Evolutionary conservation across 2,797 vertebrate species (phyloP).

Genomic region (Carduelis carduelis): DNA sequence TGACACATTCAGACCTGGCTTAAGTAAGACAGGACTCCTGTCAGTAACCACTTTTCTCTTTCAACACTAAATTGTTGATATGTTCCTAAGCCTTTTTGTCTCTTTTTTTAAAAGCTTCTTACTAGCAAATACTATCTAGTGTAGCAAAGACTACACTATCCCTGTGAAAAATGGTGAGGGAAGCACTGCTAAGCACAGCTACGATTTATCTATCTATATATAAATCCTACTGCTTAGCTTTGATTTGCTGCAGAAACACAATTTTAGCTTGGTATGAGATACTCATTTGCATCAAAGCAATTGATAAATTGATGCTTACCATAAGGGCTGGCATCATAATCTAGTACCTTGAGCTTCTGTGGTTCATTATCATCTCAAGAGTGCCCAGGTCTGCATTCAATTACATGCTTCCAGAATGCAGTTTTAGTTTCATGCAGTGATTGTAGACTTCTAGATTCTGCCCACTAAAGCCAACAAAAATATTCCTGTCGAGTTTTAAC

Average conservation of each 20-base stretch:
- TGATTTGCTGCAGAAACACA: conserved; percentile 19
- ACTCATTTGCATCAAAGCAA: background rate
- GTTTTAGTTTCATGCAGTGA: background rate
- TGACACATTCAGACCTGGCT: background rate
- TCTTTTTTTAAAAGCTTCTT: background rate
- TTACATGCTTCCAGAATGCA: background rate
- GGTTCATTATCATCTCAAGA: conserved; percentile 19
- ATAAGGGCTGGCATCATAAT: background rate
- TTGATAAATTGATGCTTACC: conserved; percentile 34
- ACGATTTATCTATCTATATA: background rate
- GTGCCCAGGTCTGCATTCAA: background rate
- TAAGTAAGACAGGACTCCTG: background rate
- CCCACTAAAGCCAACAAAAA: background rate
- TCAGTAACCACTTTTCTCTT: background rate
- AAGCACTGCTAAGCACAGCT: background rate
- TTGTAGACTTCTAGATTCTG: background rate
- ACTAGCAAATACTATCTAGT: background rate
- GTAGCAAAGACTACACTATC: background rate
- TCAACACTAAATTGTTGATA: background rate
- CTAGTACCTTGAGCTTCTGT: background rate
- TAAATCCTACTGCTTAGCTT: background rate
- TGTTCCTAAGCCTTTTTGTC: background rate
- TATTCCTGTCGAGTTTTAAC: background rate
- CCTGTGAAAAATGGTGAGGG: background rate
- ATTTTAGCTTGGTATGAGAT: background rate